Evolutionary conservation across 1,140 invertebrate species (phyloP), one percentile per base, ranked within the genome.

Genomic region (Nasonia vitripennis): DNA sequence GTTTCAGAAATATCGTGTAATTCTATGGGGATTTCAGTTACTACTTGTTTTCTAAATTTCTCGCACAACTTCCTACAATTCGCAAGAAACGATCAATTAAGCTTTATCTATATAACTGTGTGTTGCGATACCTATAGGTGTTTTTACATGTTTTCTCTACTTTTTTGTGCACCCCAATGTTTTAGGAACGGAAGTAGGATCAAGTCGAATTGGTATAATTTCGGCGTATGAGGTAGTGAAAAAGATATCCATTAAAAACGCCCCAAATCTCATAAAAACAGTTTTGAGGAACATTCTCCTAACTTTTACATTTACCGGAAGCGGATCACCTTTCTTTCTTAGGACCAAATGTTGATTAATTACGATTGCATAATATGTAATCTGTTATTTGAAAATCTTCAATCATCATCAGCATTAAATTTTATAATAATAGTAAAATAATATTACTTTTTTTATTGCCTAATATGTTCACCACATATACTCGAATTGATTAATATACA

Each of bases 221-320:
- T 78, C 51, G 27, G n/a, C 11, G 27, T 20, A n/a, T 41, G 27
- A 78, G 17, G 12, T n/a, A 4, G 73, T 75, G 17, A 37, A 37
- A 62, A n/a, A 45, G 10, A 6, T 7, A 23, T 31, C 68, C 37
- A 31, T 74, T 7, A 17, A 37, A 23, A 62, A 62, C 55, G 55
- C 55, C 55, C 17, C 55, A n/a, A 62, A n/a, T 62, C 55, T 14
- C 55, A 62, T 62, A 62, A 71, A 84, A 73, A n/a, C 37, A 41
- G 48, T 84, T 84, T 71, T 79, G 17, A 45, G 41, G 73, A 48
- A 55, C 14, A 75, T 78, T 23, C 27, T 75, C 34, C n/a, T 41
- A 20, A 86, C 86, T 88, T 86, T 89, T 74, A 68, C 41, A 41
- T 70, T 85, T 62, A 82, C 81, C 84, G 89, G 88, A 90, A 89